phyloP scores from a whole-genome alignment of 1,140 invertebrate genomes.

The Drosophila hydei region DNA sequence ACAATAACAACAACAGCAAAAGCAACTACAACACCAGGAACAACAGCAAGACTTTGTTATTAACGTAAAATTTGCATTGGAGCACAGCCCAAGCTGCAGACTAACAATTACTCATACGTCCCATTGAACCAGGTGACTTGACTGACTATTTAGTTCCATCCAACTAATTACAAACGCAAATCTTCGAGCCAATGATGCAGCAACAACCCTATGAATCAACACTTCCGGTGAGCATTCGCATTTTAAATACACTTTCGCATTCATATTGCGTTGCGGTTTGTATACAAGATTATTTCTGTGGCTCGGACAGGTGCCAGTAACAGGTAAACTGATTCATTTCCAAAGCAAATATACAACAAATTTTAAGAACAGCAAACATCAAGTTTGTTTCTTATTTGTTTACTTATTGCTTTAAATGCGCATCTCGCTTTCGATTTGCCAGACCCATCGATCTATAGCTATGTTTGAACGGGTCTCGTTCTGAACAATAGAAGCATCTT shows the following conservation, averaged over 20 bases:
- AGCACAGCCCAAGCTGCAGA: slow-evolving; percentile 15
- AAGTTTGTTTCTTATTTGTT: not conserved
- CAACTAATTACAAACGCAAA: slow-evolving; percentile 49
- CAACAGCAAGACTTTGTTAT: slow-evolving; percentile 21
- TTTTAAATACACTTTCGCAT: not conserved
- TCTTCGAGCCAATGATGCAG: slow-evolving; percentile 29
- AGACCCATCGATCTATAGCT: not conserved
- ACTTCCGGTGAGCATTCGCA: slow-evolving; percentile 29
- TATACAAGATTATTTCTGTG: not conserved
- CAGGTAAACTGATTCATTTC: slow-evolving; percentile 60
- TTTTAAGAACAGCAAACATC: slow-evolving; percentile 22
- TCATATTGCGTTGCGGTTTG: slow-evolving; percentile 24
- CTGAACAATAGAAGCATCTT: too few species aligned
- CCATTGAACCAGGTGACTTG: slow-evolving; percentile 27
- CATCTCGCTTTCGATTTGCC: not conserved
- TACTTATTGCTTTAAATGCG: slow-evolving; percentile 17
- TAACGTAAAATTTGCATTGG: slow-evolving; percentile 60
- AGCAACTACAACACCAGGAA: not conserved
- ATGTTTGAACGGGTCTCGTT: not conserved
- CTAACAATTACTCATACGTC: slow-evolving; percentile 68
- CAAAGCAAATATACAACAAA: slow-evolving; percentile 25
- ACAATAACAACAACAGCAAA: slow-evolving; percentile 6
- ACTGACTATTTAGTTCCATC: slow-evolving; percentile 46
- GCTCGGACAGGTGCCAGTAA: slow-evolving; percentile 36
- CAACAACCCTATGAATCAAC: slow-evolving; percentile 58